Evolutionary conservation across 2,888 invertebrate species (phyloP).

Genomic region (Ochropleura plecta): DNA sequence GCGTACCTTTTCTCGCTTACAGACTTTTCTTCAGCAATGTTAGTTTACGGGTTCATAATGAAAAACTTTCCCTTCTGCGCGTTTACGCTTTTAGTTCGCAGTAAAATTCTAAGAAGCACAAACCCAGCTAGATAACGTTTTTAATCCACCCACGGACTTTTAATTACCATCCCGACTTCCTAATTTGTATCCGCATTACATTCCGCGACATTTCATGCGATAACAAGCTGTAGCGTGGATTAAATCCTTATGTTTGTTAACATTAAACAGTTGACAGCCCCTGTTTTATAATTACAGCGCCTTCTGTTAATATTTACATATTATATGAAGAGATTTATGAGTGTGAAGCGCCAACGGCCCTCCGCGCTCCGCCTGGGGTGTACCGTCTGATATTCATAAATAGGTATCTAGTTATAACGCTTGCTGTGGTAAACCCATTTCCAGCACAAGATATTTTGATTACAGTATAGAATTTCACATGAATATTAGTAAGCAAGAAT

Average conservation of each 20-base stretch:
- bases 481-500: conserved; percentile 15
- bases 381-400: conserved; percentile 34
- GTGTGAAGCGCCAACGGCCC: conserved; percentile 36
- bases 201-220: conserved; percentile 48
- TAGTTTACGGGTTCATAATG: neutral
- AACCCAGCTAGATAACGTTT: conserved; percentile 38
- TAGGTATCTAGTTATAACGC: conserved; percentile 24
- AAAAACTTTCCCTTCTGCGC: neutral
- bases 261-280: conserved; percentile 57
- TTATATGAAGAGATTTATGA: conserved; percentile 61
- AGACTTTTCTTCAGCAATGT: neutral
- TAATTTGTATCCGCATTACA: conserved; percentile 60
- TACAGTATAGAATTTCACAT: conserved; percentile 14
- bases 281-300: conserved; percentile 59
- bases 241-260: conserved; percentile 59
- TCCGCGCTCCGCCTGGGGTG: conserved; percentile 31
- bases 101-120: conserved; percentile 25
- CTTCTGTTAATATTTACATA: conserved; percentile 60
- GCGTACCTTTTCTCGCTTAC: neutral
- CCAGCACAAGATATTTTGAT: conserved; percentile 40
- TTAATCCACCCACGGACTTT: conserved; percentile 52
- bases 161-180: conserved; percentile 55
- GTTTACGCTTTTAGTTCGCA: conserved; percentile 11
- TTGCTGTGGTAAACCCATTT: conserved; percentile 33
- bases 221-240: conserved; percentile 42